Evolutionary conservation across 2,113 vertebrate genomes (phyloP).

Genomic region (Hippocampus guttulatus): DNA sequence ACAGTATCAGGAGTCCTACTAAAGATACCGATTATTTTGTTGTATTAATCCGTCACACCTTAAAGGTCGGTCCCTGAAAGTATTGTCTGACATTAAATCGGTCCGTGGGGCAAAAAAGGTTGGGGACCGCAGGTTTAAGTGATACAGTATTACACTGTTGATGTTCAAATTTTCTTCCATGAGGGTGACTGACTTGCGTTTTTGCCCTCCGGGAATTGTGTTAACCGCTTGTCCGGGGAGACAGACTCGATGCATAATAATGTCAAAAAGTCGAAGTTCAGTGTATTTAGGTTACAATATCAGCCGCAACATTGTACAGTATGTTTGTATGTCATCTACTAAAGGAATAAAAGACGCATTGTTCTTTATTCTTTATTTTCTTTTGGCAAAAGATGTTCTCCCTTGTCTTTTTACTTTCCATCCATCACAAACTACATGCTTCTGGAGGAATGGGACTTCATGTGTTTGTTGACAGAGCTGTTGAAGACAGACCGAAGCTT

Average conservation of each 20-base stretch:
- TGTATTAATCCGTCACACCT: too few species aligned
- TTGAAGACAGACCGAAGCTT: conserved; percentile 25
- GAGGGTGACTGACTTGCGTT: conserved; percentile 39
- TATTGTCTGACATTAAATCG: too few species aligned
- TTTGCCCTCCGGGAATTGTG: conserved; percentile 26
- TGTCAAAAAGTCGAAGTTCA: conserved; percentile 16
- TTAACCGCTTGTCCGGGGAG: conserved; percentile 14
- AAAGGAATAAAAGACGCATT: background rate
- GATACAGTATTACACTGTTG: conserved; percentile 36
- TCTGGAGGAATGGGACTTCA: conserved; percentile 32
- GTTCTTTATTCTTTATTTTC: background rate
- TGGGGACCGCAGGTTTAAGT: background rate
- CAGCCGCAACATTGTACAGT: background rate
- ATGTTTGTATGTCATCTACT: background rate
- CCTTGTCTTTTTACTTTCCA: background rate
- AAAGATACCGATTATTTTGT: too few species aligned
- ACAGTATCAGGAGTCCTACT: too few species aligned
- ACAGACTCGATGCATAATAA: conserved; percentile 25
- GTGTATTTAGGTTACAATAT: conserved; percentile 14
- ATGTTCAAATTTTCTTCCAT: conserved; percentile 29
- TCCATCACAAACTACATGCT: background rate
- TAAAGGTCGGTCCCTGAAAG: too few species aligned
- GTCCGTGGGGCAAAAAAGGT: too few species aligned
- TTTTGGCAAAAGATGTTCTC: background rate
- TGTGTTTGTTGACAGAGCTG: conserved; percentile 63